Base-by-base conservation (phyloP, 2,888 invertebrate species). In the Tenthredo mesomela region DNA sequence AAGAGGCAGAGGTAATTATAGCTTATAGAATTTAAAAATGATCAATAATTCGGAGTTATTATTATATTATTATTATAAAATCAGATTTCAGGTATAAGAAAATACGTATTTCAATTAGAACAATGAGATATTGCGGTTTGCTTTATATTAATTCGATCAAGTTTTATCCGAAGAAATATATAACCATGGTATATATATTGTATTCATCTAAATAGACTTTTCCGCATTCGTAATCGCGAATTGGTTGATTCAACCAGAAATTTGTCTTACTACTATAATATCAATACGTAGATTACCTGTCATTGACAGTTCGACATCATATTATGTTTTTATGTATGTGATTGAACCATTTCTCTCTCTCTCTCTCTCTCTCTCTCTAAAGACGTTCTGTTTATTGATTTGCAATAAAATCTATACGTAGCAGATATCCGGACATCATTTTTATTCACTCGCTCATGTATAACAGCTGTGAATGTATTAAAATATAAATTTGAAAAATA, bases 1-100 rank as follows among this genome's bases (percentile, higher is more conserved):
- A 54, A 77, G 50, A 33, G 77, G 77, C 29, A 77, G 33, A 77
- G 77, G 77, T 77, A 77, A 77, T 71, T 71, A 50, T 15, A 29
- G 50, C 29, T 15, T 77, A 29, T 77, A 29, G 0, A 40, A n/a
- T 21, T 7, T 25, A 9, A 18, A 61, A n/a, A 58, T 29, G 1
- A 29, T 29, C 29, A 2, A n/a, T n/a, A 29, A 29, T 29, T 29
- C 29, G 29, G 2, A 29, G n/a, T n/a, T n/a, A n/a, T n/a, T n/a
- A n/a, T n/a, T n/a, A n/a, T n/a, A n/a, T n/a, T n/a, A n/a, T n/a
- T n/a, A n/a, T n/a, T n/a, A n/a, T n/a, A n/a, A n/a, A n/a, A n/a
- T n/a, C n/a, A 58, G 21, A 54, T n/a, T n/a, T 10, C 33, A 33
- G 1, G 29, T 33, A 33, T 5, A 33, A 33, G 33, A 0, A 4